phyloP scores from a whole-genome alignment of 2,888 invertebrate species.

The Drosophila mercatorum region DNA sequence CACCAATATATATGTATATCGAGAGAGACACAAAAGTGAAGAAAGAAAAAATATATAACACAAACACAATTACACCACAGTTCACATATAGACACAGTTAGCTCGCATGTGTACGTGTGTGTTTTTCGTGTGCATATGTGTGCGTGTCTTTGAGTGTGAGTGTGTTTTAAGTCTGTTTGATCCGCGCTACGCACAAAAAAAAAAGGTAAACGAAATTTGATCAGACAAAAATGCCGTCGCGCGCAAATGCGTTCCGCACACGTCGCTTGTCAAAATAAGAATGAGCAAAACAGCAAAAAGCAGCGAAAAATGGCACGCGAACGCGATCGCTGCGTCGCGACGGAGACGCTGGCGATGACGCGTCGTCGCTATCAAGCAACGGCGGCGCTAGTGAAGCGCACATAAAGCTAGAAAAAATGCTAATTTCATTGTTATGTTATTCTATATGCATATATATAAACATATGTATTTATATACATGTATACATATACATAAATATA shows the following conservation, averaged over 20 bases:
- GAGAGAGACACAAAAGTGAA: conserved; percentile 2
- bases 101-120: conserved; percentile 2
- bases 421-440: not conserved
- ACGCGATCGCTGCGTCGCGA: conserved; percentile 51
- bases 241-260: conserved; percentile 59
- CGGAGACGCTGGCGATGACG: conserved; percentile 30
- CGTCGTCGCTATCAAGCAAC: conserved; percentile 37
- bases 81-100: conserved; percentile 17
- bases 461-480: not conserved
- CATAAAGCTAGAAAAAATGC: conserved; percentile 16
- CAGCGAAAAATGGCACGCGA: conserved; percentile 60
- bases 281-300: conserved; percentile 64
- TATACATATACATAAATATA: not conserved
- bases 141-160: not conserved
- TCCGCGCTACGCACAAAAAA: conserved; percentile 25
- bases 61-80: conserved; percentile 7
- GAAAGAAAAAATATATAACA: conserved; percentile 8
- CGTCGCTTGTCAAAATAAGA: conserved; percentile 73
- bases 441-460: not conserved
- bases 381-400: conserved; percentile 25
- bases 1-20: not conserved
- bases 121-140: not conserved
- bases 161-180: conserved; percentile 2
- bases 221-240: conserved; percentile 38
- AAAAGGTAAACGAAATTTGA: conserved; percentile 53